Conservation (phyloP, 2,113 vertebrate species). For the Brienomyrus brachyistius region DNA sequence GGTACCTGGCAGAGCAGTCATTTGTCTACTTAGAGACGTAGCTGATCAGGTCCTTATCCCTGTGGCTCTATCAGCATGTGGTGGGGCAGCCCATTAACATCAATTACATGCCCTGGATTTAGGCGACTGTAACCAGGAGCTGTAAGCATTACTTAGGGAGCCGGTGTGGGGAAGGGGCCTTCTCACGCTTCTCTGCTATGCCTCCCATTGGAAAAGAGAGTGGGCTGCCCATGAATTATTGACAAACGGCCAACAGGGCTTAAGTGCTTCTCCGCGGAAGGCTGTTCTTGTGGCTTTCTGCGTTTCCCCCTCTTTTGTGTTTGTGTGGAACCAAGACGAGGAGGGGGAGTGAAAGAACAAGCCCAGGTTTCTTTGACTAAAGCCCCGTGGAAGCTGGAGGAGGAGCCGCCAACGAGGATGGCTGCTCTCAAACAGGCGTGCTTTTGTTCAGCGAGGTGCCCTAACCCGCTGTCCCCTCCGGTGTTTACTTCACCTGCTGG, state of each 20-base stretch:
- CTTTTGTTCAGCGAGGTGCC: background rate
- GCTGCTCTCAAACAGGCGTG: background rate
- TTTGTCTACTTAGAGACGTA: slow-evolving; percentile 18
- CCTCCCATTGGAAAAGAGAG: slow-evolving; percentile 29
- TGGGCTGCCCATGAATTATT: slow-evolving; percentile 57
- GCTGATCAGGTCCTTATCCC: background rate
- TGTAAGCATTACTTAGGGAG: slow-evolving; percentile 43
- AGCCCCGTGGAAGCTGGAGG: background rate
- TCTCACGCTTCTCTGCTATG: slow-evolving; percentile 43
- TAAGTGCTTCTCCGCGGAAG: slow-evolving; percentile 43
- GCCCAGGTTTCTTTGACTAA: background rate
- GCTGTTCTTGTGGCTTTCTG: slow-evolving; percentile 5
- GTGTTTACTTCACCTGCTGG: background rate
- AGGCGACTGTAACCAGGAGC: slow-evolving; percentile 34
- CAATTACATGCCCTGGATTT: slow-evolving; percentile 52
- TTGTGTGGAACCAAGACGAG: slow-evolving; percentile 18
- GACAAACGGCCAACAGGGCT: slow-evolving; percentile 49
- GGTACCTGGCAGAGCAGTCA: slow-evolving; percentile 44
- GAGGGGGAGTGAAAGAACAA: background rate
- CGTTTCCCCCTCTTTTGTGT: slow-evolving; percentile 39
- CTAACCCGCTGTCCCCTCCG: background rate
- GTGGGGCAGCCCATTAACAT: slow-evolving; percentile 45
- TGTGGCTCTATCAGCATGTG: slow-evolving; percentile 40
- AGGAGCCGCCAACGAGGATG: background rate
- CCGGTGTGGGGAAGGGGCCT: slow-evolving; percentile 31